A percentile compares a stretch with the other conserved stretches of the same genome.
phyloP scores from a whole-genome alignment of 35 echinoderm and acorn worm species.

The Lytechinus pictus region DNA sequence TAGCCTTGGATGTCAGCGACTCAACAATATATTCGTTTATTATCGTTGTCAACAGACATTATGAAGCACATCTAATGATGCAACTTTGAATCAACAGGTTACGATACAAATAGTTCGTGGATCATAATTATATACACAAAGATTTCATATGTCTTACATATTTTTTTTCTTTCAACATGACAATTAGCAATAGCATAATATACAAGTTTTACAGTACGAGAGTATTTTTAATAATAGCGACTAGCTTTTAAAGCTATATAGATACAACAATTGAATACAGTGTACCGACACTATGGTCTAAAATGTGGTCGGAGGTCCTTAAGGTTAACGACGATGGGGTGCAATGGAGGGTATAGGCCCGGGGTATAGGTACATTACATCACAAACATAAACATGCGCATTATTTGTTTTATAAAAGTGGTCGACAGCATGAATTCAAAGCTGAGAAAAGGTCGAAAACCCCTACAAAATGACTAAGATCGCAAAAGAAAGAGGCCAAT shows the following conservation, averaged over 20 bases:
- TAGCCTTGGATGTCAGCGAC: not conserved
- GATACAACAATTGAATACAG: too few species aligned
- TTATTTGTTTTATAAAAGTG: too few species aligned
- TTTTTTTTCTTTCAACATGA: not conserved
- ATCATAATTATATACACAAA: slow-evolving; percentile 29
- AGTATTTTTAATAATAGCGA: not conserved
- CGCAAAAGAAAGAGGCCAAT: too few species aligned
- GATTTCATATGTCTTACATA: slow-evolving; percentile 36
- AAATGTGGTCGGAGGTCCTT: too few species aligned
- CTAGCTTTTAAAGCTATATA: slow-evolving; percentile 5
- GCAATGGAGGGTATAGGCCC: too few species aligned
- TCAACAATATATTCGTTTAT: slow-evolving; percentile 37
- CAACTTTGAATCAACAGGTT: slow-evolving; percentile 20
- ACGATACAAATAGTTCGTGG: slow-evolving; percentile 39
- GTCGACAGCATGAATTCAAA: too few species aligned
- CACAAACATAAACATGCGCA: too few species aligned
- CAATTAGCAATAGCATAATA: slow-evolving; percentile 18
- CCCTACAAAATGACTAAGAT: too few species aligned
- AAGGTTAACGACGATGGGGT: too few species aligned
- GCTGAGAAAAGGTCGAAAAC: too few species aligned
- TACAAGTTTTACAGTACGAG: slow-evolving; percentile 6
- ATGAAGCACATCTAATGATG: slow-evolving; percentile 6
- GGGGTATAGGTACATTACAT: too few species aligned
- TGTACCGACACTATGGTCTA: too few species aligned
- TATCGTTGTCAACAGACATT: slow-evolving; percentile 20